These are phyloP conservation scores for Kryphioiulus occultus DNA, from an alignment of 2,888 invertebrate species.

Conservation along the genomic window DNA sequence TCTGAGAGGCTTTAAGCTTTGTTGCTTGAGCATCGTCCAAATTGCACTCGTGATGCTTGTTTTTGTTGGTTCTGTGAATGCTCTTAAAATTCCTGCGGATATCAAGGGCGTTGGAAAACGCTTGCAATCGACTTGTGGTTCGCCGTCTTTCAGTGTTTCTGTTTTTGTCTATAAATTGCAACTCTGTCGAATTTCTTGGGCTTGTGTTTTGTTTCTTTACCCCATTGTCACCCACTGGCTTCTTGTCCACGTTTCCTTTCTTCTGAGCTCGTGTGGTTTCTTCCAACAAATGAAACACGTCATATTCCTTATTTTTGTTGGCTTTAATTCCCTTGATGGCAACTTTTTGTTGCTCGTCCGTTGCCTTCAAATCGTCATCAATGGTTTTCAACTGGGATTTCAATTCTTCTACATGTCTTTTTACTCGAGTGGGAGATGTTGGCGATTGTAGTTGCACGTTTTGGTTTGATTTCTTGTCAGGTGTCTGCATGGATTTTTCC, in stretches of 20 bases:
- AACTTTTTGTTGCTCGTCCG: neutral
- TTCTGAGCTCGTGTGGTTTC: neutral
- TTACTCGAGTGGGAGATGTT: conserved; percentile 18
- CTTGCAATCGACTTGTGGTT: neutral
- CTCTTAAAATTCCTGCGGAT: neutral
- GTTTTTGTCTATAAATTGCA: neutral
- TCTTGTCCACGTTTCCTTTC: neutral
- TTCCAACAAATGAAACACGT: neutral
- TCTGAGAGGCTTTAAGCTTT: neutral
- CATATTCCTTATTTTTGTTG: conserved; percentile 40
- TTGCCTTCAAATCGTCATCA: conserved; percentile 24
- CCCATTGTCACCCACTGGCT: neutral
- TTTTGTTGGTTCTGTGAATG: neutral
- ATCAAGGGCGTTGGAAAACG: neutral
- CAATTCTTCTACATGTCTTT: neutral
- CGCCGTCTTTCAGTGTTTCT: neutral
- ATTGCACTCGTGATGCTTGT: neutral
- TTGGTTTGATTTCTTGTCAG: neutral
- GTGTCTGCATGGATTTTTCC: neutral
- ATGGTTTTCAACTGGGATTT: conserved; percentile 35
- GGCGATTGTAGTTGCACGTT: neutral
- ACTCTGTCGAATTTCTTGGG: neutral
- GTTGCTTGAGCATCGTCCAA: neutral
- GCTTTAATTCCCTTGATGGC: conserved; percentile 12
- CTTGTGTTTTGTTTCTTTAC: neutral